Evolutionary conservation across 2,888 invertebrate species (phyloP).

Genomic region (Melolontha melolontha): DNA sequence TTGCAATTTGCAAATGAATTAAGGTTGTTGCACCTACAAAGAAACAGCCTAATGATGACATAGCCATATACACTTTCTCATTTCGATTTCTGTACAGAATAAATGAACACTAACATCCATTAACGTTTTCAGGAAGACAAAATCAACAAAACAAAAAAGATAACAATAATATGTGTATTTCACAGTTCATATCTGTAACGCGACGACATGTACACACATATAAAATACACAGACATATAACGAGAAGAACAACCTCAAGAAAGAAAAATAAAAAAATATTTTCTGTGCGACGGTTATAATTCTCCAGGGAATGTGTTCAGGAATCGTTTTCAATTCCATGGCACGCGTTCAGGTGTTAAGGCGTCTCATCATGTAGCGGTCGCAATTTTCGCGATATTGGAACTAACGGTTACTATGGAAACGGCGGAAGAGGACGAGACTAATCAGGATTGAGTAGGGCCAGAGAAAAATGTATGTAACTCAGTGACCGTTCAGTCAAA

Average conservation of each 20-base stretch:
- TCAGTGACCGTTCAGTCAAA: slow-evolving; percentile 44
- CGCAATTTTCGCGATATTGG: slow-evolving; percentile 44
- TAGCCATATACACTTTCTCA: too few species aligned
- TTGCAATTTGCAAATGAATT: too few species aligned
- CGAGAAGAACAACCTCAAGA: background rate
- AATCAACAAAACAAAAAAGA: too few species aligned
- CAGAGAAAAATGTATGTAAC: slow-evolving; percentile 47
- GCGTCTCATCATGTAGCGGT: slow-evolving; percentile 41
- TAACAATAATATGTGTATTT: background rate
- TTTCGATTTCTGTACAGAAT: too few species aligned
- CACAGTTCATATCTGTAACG: slow-evolving; percentile 4
- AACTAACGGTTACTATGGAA: slow-evolving; percentile 39
- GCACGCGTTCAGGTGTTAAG: slow-evolving; percentile 44
- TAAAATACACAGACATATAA: background rate
- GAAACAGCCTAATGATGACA: too few species aligned
- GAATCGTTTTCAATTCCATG: slow-evolving; percentile 41
- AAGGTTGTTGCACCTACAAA: too few species aligned
- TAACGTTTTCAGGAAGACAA: too few species aligned
- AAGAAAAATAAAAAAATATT: slow-evolving; percentile 32
- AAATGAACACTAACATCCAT: too few species aligned
- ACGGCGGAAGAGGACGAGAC: slow-evolving; percentile 27
- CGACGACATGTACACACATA: background rate
- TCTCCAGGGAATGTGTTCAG: slow-evolving; percentile 23
- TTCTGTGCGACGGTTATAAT: slow-evolving; percentile 32
- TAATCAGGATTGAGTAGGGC: slow-evolving; percentile 45